Evolutionary conservation across 2,888 invertebrate species (phyloP), one percentile per base, ranked within the genome.

Genomic region (Polydrusus tereticollis): DNA sequence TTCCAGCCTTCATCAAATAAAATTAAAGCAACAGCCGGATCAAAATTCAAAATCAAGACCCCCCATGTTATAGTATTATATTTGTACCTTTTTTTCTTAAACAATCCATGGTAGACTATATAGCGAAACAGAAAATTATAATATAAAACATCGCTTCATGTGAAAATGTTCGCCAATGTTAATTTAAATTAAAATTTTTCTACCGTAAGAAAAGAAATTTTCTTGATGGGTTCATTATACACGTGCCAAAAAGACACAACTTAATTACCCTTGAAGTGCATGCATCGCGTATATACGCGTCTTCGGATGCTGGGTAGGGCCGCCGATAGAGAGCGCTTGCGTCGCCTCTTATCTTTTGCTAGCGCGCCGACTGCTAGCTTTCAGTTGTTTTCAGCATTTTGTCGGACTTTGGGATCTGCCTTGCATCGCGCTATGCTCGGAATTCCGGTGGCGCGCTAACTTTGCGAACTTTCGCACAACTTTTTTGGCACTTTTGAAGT

Each of bases 231-330:
- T 67, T 67, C 58, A 67, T 67, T 67, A 67, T 58, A 47, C 58
- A 67, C 26, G 45, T 67, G 58, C 36, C 36, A 21, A 36, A 29
- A 38, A 20, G 67, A 20, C 62, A 62, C 57, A 66, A 71, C 71
- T 66, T 64, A 66, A 71, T 71, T 71, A 71, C 36, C 50, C 50
- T 52, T 50, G 65, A 33, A 66, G 71, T 64, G 64, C 64, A 64
- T 64, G 47, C 47, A 64, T 57, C 70, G 47, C n/a, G n/a, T n/a
- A n/a, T 38, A 20, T 59, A 45, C 36, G 45, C 45, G 20, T 67
- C 67, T 64, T 70, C 70, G 52, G 70, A 70, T 70, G 70, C 69
- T 62, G 69, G 69, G 70, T 58, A 70, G 70, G 64, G 70, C 70
- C 63, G 21, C 21, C 60, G 58, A 36, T 62, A 67, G 67, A 63